Base-by-base conservation (phyloP, 2,888 invertebrate genomes). In the Doris montereyensis region DNA sequence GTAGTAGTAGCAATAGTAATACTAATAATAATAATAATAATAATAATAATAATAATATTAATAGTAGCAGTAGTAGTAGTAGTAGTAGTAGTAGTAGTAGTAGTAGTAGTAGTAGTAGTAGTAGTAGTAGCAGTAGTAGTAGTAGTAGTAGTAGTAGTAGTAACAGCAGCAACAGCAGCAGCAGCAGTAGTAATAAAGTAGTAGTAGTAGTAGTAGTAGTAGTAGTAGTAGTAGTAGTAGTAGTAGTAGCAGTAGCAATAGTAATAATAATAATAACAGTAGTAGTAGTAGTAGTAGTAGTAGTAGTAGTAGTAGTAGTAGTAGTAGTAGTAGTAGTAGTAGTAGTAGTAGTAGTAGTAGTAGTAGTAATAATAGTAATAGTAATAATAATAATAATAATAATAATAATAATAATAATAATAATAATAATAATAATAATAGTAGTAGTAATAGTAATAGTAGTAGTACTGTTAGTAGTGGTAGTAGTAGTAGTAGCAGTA, bases 191-290 rank as follows among this genome's bases (percentile, higher is more conserved):
- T 68, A 24, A 8, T 68, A 13, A 8, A 24, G 13, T 41, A 41
- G 5, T 41, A 41, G 67, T 65, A 65, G 67, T 65, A 65, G 67
- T 65, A 65, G 67, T 65, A 65, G 67, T 65, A 65, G 67, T 65
- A 65, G 67, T 65, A 65, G 67, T 65, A 65, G 67, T 65, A 65
- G 67, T 65, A 65, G 67, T 65, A 65, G 67, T 65, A 65, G 67
- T 65, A 65, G 67, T 65, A 65, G 67, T 65, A 65, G 67, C 26
- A 65, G 67, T 65, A 65, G 67, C 26, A 65, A 28, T 65, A 65
- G 67, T 65, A 65, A 28, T 65, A 65, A 28, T 65, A 65, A 28
- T 65, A 65, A 10, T 10, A 21, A 5, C 8, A 68, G 13, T 8
- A 68, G 13, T 68, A 28, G 8, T 68, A 28, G 8, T 68, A 68